phyloP scores from a whole-genome alignment of 1,140 invertebrate genomes.

The Oedothorax gibbosus region DNA sequence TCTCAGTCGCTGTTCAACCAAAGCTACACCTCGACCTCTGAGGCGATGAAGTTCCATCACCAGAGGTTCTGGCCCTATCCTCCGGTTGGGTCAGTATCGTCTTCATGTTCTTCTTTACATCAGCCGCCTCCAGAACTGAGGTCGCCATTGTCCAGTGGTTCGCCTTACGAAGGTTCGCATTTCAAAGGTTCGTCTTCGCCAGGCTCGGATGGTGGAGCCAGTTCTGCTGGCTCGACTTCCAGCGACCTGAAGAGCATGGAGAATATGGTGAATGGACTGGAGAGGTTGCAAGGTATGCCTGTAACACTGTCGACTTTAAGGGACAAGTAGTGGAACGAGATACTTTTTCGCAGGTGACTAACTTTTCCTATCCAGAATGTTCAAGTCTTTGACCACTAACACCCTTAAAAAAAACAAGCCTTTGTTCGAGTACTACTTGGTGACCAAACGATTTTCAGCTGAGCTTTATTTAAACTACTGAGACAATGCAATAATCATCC shows the following conservation, averaged over 20 bases:
- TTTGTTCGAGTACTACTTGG: too few relatives aligned
- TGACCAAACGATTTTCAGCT: too few relatives aligned
- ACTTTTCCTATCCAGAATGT: too few relatives aligned
- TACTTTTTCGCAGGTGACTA: too few relatives aligned
- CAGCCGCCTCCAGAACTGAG: constrained; percentile 26
- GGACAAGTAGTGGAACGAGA: constrained; percentile 33
- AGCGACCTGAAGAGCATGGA: constrained; percentile 92
- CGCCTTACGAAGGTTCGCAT: constrained; percentile 33
- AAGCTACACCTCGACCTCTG: constrained; percentile 29
- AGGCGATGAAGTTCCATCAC: constrained; percentile 21
- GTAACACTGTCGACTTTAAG: constrained; percentile 49
- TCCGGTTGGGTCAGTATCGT: constrained; percentile 8
- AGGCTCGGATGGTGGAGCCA: constrained; percentile 47
- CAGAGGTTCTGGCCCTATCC: constrained; percentile 58
- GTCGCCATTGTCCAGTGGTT: constrained; percentile 33
- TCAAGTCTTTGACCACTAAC: too few relatives aligned
- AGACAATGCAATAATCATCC: too few relatives aligned
- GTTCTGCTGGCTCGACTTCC: constrained; percentile 63
- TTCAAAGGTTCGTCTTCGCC: constrained; percentile 53
- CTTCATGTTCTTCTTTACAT: not conserved
- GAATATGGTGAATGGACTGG: constrained; percentile 94
- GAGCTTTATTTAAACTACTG: too few relatives aligned
- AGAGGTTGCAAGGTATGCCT: constrained; percentile 69
- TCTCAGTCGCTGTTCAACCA: constrained; percentile 53
- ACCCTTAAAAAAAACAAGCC: too few relatives aligned